A percentile compares a stretch with the other conserved stretches of the same genome.
Evolutionary conservation across 2,888 invertebrate genomes (phyloP).

Genomic region (Autographa pulchrina): DNA sequence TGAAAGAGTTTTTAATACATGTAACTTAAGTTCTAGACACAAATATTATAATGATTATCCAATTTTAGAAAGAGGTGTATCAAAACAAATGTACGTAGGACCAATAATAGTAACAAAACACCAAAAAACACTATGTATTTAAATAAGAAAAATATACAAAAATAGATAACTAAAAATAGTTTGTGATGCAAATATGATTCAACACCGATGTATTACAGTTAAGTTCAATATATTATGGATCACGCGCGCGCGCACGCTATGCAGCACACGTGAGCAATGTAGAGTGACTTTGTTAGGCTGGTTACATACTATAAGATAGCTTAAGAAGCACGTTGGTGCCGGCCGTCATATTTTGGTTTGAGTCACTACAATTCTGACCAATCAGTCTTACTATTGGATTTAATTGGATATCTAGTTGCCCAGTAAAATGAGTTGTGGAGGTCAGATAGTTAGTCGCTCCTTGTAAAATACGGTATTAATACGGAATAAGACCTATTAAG

Average conservation of each 20-base stretch:
- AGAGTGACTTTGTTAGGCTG: background rate
- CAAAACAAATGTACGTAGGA: too few species aligned
- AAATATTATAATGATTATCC: too few species aligned
- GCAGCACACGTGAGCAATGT: slow-evolving; percentile 5
- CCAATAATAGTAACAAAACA: too few species aligned
- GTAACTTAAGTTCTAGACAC: too few species aligned
- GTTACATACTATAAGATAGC: background rate
- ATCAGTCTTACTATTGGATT: background rate
- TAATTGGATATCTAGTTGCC: too few species aligned
- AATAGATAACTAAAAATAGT: background rate
- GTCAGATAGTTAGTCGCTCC: too few species aligned
- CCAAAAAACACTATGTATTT: background rate
- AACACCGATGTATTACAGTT: background rate
- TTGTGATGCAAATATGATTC: slow-evolving; percentile 6
- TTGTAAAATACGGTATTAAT: too few species aligned
- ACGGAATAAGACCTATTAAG: too few species aligned
- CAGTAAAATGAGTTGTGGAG: too few species aligned
- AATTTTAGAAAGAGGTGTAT: too few species aligned
- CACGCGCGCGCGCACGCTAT: slow-evolving; percentile 8
- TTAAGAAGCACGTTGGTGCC: background rate
- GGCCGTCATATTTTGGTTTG: background rate
- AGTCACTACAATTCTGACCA: background rate
- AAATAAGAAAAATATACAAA: background rate
- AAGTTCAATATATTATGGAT: background rate
- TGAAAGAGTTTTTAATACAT: background rate